Conservation (phyloP, 2,113 vertebrate genomes). For the Narcine bancroftii region DNA sequence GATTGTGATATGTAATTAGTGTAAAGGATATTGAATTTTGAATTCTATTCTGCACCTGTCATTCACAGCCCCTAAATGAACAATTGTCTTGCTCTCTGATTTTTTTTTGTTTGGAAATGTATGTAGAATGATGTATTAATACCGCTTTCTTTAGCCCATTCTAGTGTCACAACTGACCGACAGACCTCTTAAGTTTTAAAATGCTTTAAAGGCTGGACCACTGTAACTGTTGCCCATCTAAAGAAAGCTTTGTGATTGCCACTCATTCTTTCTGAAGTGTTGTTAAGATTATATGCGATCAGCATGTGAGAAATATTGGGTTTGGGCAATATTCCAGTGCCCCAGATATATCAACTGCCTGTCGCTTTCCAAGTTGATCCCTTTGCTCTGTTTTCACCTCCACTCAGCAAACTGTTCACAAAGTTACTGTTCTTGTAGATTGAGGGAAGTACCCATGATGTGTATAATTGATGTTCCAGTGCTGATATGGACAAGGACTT, state of each 20-base stretch:
- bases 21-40: background rate
- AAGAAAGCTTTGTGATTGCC: background rate
- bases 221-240: background rate
- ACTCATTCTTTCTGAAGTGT: background rate
- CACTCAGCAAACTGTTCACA: background rate
- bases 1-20: background rate
- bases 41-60: background rate
- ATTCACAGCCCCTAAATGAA: background rate
- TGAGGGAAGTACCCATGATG: constrained; percentile 11
- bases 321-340: background rate
- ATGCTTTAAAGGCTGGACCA: background rate
- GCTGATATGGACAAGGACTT: background rate
- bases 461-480: constrained; percentile 27
- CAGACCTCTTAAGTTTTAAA: background rate
- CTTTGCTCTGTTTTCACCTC: background rate
- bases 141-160: background rate
- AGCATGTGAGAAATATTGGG: background rate
- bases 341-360: background rate
- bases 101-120: background rate
- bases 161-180: background rate
- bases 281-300: background rate
- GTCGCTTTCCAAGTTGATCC: background rate
- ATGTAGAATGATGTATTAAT: background rate
- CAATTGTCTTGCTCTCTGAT: background rate
- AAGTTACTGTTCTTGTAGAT: background rate